Evolutionary conservation across 2,797 vertebrate species (phyloP), one percentile per base, ranked within the genome.

Genomic region (Sebastes jordani): DNA sequence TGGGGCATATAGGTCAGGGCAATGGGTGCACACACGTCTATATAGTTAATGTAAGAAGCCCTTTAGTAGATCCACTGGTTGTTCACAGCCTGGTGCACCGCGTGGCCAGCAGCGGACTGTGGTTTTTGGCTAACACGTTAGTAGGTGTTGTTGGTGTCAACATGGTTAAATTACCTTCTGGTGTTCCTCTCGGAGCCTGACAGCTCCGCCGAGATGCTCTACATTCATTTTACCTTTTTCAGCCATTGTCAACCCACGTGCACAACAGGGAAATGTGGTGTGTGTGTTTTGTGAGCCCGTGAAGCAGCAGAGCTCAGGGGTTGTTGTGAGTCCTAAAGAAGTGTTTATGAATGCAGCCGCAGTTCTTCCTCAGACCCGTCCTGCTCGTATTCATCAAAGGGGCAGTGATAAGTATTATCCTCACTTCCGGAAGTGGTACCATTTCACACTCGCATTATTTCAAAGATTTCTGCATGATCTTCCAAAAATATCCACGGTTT

Each of bases 251-350:
- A 83, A 85, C 75, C 71, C 83, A 82, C 77, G 71, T 80, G 82
- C 80, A 83, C 71, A 76, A 59, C 70, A 71, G 59, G 16, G 64
- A 82, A 70, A 25, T 52, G 61, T 46, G 25, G 27, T 55, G 72
- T 88, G 36, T 38, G 36, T 38, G 36, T 84, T 59, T 25, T 34
- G 32, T 64, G 82, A 75, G 76, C 86, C 90, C 86, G 72, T 87
- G 87, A 52, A 20, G 18, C 14, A 49, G 82, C 81, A 90, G 84
- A 85, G 86, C 93, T 96, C 97, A 97, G 65, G 95, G 96, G 91
- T 94, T 95, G 93, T 92, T 95, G 95, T 96, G 96, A 99, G 98
- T 99, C 97, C 98, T 97, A 96, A 97, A 97, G 94, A 96, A 97
- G 92, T 97, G 97, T 97, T 97, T 97, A 96, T 97, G 96, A 91